Percentiles rank a stretch among this genome's conserved stretches.
Conservation (phyloP, 2,113 vertebrate species). For the Hippocampus mohnikei region DNA sequence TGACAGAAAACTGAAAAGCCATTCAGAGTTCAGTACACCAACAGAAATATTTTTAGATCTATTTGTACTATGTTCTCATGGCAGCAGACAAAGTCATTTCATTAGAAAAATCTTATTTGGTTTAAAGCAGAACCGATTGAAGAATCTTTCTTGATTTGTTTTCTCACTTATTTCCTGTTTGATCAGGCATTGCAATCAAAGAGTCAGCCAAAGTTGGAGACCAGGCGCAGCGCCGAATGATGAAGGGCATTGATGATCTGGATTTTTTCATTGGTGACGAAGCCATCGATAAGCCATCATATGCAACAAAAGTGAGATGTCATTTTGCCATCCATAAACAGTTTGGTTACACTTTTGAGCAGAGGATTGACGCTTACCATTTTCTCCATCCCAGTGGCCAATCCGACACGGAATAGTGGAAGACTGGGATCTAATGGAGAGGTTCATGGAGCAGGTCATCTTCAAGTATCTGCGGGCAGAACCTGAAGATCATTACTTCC, state of each 20-base stretch:
- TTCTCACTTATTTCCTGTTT: neutral
- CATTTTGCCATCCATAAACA: neutral
- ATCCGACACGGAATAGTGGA: conserved; percentile 98
- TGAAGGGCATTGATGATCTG: conserved; percentile 96
- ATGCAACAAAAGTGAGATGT: conserved; percentile 85
- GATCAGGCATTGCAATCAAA: conserved; percentile 95
- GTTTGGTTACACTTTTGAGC: fast-evolving
- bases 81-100: neutral
- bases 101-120: neutral
- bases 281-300: conserved; percentile 97
- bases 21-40: neutral
- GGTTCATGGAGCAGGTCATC: conserved; percentile 99
- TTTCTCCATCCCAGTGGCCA: conserved; percentile 79
- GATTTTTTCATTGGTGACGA: conserved; percentile 99
- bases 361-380: neutral
- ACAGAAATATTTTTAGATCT: neutral
- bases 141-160: neutral
- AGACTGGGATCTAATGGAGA: conserved; percentile 99
- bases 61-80: neutral
- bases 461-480: conserved; percentile 99
- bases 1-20: neutral
- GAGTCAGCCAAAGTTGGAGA: conserved; percentile 97
- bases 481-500: conserved; percentile 98
- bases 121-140: neutral
- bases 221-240: conserved; percentile 94